Evolutionary conservation across 2,113 vertebrate species (phyloP), one percentile per base, ranked within the genome.

Genomic region (Sinocyclocheilus grahami): DNA sequence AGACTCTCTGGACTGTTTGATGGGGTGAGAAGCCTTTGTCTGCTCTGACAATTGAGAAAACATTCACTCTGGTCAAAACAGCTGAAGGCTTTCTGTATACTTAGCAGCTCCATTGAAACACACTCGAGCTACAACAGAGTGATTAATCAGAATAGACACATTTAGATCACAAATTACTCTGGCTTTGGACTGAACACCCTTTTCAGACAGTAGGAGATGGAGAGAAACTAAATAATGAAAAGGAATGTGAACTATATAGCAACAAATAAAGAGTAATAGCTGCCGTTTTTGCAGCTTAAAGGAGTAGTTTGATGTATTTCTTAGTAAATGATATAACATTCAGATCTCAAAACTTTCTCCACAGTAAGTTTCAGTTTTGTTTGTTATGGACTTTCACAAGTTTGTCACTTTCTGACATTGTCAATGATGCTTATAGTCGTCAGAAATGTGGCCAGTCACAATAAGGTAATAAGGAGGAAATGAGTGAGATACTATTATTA

Each of bases 21-120:
- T 87, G 87, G 88, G 89, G 89, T 84, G 84, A 89, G 82, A 78
- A 72, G 58, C 85, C 85, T 87, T 94, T 94, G 85, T 93, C 90
- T 91, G 75, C 74, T 30, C 1, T 20, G 16, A 71, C 86, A 85
- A 55, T 79, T 60, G 71, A 85, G 84, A 84, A 85, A 91, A 90
- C 85, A 87, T 86, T 92, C 84, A 79, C 58, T 75, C n/a, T 51
- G 58, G 3, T 53, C 72, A 65, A 51, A 81, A 46, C 58, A 69
- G 63, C 30, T 14, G 7, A 80, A 82, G 58, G 53, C 63, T 71
- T 88, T 89, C 92, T 86, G 87, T 89, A 90, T 90, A 89, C 86
- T 16, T 14, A 79, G 88, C 91, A 89, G 87, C 87, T 85, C 39
- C 78, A 85, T 89, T 91, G 90, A 90, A 89, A 90, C 42, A 78